Conservation (phyloP, 2,113 vertebrate species). For the Sceloporus undulatus region DNA sequence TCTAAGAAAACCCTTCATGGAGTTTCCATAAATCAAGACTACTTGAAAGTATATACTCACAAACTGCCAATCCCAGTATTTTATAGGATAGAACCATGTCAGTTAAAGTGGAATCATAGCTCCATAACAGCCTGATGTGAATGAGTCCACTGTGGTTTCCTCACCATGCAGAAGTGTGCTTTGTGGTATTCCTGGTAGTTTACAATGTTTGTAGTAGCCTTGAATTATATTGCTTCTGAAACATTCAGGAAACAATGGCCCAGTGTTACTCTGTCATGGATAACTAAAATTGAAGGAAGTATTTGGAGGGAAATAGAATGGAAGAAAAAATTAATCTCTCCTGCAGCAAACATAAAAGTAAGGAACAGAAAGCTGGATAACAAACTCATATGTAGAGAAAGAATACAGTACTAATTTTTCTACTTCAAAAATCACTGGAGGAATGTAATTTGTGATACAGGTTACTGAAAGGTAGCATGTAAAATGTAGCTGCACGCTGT, state of each 20-base stretch:
- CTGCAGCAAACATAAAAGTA: not conserved
- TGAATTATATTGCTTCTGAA: constrained; percentile 8
- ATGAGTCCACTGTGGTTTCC: too few species aligned
- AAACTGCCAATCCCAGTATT: too few species aligned
- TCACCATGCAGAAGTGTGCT: not conserved
- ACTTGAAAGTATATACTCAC: too few species aligned
- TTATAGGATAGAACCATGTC: too few species aligned
- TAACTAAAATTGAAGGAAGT: not conserved
- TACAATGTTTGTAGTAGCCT: not conserved
- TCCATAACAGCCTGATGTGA: too few species aligned
- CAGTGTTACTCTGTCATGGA: not conserved
- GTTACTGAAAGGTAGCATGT: constrained; percentile 20
- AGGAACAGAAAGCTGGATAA: constrained; percentile 5
- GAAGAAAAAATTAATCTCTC: not conserved
- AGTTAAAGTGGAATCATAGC: too few species aligned
- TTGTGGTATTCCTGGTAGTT: not conserved
- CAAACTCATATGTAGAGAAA: constrained; percentile 9
- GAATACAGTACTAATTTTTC: not conserved
- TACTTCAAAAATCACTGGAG: constrained; percentile 24
- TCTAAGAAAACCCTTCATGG: too few species aligned
- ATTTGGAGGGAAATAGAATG: constrained; percentile 14
- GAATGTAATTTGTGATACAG: constrained; percentile 17
- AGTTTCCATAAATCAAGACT: too few species aligned
- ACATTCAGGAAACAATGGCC: not conserved
- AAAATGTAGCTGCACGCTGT: constrained; percentile 31